These are phyloP conservation scores for Psix sp. DNA, from an alignment of 1,140 invertebrate species.

Conservation along the genomic window DNA sequence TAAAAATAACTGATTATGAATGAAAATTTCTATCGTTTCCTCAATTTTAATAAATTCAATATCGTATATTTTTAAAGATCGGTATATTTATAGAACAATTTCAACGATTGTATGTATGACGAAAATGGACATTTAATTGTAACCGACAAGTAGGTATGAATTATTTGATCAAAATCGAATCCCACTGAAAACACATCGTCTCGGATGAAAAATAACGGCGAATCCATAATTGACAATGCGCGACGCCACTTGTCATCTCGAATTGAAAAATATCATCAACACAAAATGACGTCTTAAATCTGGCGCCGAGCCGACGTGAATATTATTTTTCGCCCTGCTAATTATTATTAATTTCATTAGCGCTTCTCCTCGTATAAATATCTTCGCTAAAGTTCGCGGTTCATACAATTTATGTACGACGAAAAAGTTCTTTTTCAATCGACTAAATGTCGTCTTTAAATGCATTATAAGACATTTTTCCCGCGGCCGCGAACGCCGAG, in stretches of 20 bases:
- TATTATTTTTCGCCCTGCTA: slow-evolving; percentile 14
- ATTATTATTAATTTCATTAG: slow-evolving; percentile 18
- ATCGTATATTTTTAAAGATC: slow-evolving; percentile 9
- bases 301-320: slow-evolving; percentile 2
- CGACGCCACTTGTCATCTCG: not conserved
- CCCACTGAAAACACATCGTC: not conserved
- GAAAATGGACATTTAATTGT: slow-evolving; percentile 25
- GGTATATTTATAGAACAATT: slow-evolving; percentile 12
- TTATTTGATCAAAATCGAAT: slow-evolving; percentile 3
- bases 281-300: slow-evolving; percentile 11
- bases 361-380: slow-evolving; percentile 10
- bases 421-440: slow-evolving; percentile 4
- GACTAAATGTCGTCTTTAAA: slow-evolving; percentile 7
- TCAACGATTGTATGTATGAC: not conserved
- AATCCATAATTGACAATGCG: slow-evolving; percentile 5
- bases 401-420: slow-evolving; percentile 15
- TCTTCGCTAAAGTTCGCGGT: slow-evolving; percentile 4
- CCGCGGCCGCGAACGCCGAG: no score
- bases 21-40: no score
- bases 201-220: slow-evolving; percentile 1
- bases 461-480: not conserved
- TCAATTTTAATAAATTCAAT: not conserved
- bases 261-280: slow-evolving; percentile 5
- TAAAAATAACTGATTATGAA: no score
- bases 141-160: slow-evolving; percentile 13